These are phyloP conservation scores for Noctilio leporinus DNA, from an alignment of 2,113 vertebrate species.

Conservation along the genomic window DNA sequence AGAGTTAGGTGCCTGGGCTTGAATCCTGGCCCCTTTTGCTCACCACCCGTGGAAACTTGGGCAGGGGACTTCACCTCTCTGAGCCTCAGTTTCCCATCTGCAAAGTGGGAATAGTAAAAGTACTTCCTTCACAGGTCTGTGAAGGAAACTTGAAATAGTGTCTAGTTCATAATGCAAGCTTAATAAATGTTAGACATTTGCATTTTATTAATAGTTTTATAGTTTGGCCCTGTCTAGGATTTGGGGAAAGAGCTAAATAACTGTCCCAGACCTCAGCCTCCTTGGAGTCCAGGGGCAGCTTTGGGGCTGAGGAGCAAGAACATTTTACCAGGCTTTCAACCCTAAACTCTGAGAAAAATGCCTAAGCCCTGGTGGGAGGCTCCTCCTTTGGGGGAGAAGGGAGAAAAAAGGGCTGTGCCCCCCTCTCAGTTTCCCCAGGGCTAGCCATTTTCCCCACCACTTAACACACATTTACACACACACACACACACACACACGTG, in stretches of 20 bases:
- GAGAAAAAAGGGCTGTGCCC: neutral
- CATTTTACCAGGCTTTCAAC: neutral
- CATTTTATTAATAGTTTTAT: neutral
- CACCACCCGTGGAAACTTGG: neutral
- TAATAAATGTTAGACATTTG: neutral
- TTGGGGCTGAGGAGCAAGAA: neutral
- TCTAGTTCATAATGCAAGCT: neutral
- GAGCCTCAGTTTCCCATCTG: neutral
- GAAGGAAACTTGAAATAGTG: neutral
- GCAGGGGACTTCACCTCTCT: neutral
- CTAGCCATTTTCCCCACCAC: neutral
- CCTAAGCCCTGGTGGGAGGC: neutral
- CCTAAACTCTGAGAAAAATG: neutral
- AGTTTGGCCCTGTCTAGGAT: neutral
- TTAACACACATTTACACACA: too few relatives aligned
- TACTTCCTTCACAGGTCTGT: neutral
- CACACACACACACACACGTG: too few relatives aligned
- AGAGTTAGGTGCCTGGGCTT: neutral
- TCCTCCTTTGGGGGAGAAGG: neutral
- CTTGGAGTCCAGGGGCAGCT: neutral
- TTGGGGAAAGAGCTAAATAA: neutral
- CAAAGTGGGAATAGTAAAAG: neutral
- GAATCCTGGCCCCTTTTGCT: neutral
- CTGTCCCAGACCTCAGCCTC: neutral
- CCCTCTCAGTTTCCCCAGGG: neutral